Percentiles rank a stretch among this genome's conserved stretches.
Evolutionary conservation across 2,888 invertebrate genomes (phyloP).

Genomic region (Agapetus fuscipes): DNA sequence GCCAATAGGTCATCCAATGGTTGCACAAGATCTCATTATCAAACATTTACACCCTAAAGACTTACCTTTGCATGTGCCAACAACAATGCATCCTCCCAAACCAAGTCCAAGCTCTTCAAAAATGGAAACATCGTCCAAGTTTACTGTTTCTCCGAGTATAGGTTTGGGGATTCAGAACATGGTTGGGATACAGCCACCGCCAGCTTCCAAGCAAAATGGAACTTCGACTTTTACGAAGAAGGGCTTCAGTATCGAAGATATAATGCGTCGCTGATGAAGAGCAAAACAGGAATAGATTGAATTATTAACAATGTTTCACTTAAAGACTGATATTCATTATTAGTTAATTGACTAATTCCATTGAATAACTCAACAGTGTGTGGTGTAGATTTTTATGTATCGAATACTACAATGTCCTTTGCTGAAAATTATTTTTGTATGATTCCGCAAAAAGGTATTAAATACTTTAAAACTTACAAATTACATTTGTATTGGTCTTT

Average conservation of each 20-base stretch:
- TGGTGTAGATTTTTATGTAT: too few relatives aligned
- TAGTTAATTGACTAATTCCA: too few relatives aligned
- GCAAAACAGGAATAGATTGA: too few relatives aligned
- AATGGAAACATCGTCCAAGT: slow-evolving; percentile 24
- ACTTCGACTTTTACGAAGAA: slow-evolving; percentile 51
- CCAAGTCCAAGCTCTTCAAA: slow-evolving; percentile 9
- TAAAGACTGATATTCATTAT: too few relatives aligned
- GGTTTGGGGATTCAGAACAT: slow-evolving; percentile 43
- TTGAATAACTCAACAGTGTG: too few relatives aligned
- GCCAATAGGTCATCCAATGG: slow-evolving; percentile 34
- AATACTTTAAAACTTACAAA: too few relatives aligned
- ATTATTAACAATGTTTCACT: too few relatives aligned
- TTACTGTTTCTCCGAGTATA: slow-evolving; percentile 30
- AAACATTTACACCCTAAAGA: slow-evolving; percentile 34
- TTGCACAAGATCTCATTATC: slow-evolving; percentile 43
- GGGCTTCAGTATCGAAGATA: slow-evolving; percentile 85
- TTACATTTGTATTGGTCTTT: too few relatives aligned
- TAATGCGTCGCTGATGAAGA: slow-evolving; percentile 67
- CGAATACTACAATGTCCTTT: too few relatives aligned
- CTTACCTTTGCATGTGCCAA: slow-evolving; percentile 19
- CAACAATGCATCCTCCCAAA: not conserved
- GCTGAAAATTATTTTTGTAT: too few relatives aligned
- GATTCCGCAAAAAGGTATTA: too few relatives aligned
- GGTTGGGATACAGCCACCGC: slow-evolving; percentile 44
- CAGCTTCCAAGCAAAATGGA: slow-evolving; percentile 36